Base-by-base conservation (phyloP, 2,113 vertebrate genomes). In the Notothenia rossii region DNA sequence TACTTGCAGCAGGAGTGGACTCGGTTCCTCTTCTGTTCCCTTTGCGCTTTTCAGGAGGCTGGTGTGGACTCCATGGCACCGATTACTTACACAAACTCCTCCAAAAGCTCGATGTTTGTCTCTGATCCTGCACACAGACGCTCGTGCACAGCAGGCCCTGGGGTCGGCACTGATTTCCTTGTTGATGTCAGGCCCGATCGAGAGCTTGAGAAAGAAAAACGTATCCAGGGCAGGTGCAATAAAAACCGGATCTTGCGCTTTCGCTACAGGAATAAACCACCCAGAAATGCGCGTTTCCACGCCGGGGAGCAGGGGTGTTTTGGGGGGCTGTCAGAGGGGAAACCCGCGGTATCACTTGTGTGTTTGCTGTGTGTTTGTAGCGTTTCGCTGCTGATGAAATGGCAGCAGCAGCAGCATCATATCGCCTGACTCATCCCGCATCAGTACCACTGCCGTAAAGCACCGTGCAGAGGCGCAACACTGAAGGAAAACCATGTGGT, bases 351-450 rank as follows among this genome's bases (percentile, higher is more conserved):
- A 33, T 72, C 81, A 70, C 77, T 53, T 68, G 81, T 55, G 84
- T 61, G 82, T 83, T 86, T 75, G 81, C 69, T 63, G 86, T 62
- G 86, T 85, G 88, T 90, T 89, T 88, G 83, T 13, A 54, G 83
- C 79, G 77, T 84, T 88, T 77, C 65, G 86, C 94, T 91, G 96
- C 94, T 91, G 96, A 95, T 95, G 96, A 96, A 97, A 97, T 97
- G 96, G 96, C 96, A 96, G 95, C 96, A 92, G 72, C 18, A 81
- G 91, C 95, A 95, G 94, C 95, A 96, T 95, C 95, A 94, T 90
- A 94, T 92, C 88, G 91, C 95, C 97, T 97, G 97, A 97, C 96
- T 97, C 97, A 97, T 97, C 95, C 93, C 95, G 94, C 96, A 96
- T 95, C 96, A 96, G 94, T 88, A 92, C 94, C 94, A 95, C 59